Evolutionary conservation across 2,888 invertebrate species (phyloP).

Genomic region (Cataglyphis rosenhaueri): DNA sequence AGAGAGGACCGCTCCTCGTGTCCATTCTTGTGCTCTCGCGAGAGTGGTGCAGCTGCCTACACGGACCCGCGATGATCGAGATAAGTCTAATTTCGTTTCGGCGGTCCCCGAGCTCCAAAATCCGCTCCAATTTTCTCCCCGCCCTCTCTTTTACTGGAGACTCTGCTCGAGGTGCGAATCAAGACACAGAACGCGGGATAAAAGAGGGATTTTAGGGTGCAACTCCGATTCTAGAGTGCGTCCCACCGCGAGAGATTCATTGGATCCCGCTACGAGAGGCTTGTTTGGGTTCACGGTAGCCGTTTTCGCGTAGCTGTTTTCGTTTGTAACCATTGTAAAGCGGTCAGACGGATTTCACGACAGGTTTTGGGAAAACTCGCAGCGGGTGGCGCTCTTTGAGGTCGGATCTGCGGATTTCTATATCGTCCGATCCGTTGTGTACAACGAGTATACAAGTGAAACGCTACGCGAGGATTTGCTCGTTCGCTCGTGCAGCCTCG

Average conservation of each 20-base stretch:
- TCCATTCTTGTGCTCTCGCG: conserved; percentile 55
- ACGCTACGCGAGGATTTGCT: conserved; percentile 4
- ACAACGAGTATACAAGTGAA: conserved; percentile 44
- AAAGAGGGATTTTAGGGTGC: conserved; percentile 16
- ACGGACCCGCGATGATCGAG: conserved; percentile 77
- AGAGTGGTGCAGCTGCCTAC: conserved; percentile 38
- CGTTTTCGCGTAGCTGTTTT: conserved; percentile 65
- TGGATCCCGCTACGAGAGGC: conserved; percentile 60
- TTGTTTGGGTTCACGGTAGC: conserved; percentile 72
- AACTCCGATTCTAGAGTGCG: conserved; percentile 8
- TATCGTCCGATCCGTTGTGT: conserved; percentile 75
- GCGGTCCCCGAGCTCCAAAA: conserved; percentile 71
- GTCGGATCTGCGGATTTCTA: conserved; percentile 73
- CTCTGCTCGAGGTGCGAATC: conserved; percentile 51
- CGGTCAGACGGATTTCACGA: conserved; percentile 69
- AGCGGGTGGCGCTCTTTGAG: conserved; percentile 76
- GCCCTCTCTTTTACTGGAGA: conserved; percentile 33
- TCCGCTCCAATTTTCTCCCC: conserved; percentile 82
- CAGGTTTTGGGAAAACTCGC: conserved; percentile 82
- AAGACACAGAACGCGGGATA: conserved; percentile 30
- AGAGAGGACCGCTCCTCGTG: conserved; percentile 47
- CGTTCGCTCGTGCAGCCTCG: conserved; percentile 42
- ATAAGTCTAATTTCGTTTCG: conserved; percentile 84
- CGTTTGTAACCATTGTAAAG: conserved; percentile 60
- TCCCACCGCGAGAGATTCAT: conserved; percentile 30